Base-by-base conservation (phyloP, 2,113 vertebrate genomes). In the Brienomyrus longianalis region DNA sequence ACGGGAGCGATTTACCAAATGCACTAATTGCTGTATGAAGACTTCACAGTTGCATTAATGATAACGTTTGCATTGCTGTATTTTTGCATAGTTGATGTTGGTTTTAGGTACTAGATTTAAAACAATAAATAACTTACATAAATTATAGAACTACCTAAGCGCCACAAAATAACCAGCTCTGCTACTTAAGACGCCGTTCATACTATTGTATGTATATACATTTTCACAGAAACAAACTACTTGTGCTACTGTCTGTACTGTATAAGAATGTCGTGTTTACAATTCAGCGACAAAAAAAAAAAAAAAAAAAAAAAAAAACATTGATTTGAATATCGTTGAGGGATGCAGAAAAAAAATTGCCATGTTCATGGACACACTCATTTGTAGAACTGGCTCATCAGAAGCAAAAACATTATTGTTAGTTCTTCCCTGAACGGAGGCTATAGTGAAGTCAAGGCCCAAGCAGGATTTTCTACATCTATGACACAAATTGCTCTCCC, bases 31-130 rank as follows among this genome's bases (percentile, higher is more conserved):
- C 74, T 80, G 31, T 43, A 43, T 80, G 35, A 74, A 74, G 70
- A 80, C 35, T 80, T 80, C 74, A 80, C 35, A 80, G 74, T 80
- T 43, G 35, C 74, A 19, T 43, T 80, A 80, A 80, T 80, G 74
- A 19, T 43, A 80, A 80, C 43, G 43, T 80, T 80, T 80, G 74
- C 74, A 80, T 80, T 80, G 31, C 74, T 80, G 31, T 39, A 74
- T 43, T 80, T 77, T 80, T 80, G 74, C 74, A 80, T 80, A 80
- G 74, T 43, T 43, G 74, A 43, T 80, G 74, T 77, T 62, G 59
- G 23, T 77, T 80, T 80, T 80, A 80, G 10, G n/a, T 70, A 31
- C 10, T 11, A 80, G 31, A 77, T 39, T 15, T 35, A 19, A 80
- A 80, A 80, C 39, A 80, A 74, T 39, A 35, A n/a, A 77, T 80